These are phyloP conservation scores for Globodera rostochiensis DNA, from an alignment of 1,140 invertebrate genomes.

Conservation along the genomic window DNA sequence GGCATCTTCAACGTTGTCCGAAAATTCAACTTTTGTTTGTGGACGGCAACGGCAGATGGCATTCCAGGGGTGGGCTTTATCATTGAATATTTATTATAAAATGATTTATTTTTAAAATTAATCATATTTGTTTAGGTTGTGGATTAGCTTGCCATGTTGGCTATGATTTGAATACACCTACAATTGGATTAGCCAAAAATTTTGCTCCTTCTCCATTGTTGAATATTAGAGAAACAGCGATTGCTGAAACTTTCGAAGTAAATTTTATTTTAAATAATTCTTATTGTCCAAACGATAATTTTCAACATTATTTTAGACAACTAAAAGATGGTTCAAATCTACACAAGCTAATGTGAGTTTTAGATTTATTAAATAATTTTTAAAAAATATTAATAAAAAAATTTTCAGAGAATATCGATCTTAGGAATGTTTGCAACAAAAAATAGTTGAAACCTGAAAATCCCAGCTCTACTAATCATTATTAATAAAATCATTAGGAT, in stretches of 20 bases:
- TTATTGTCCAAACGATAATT: too few species aligned
- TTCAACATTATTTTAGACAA: too few species aligned
- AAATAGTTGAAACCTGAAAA: too few species aligned
- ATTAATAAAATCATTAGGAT: too few species aligned
- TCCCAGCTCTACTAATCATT: too few species aligned
- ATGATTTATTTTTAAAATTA: not conserved
- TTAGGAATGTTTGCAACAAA: too few species aligned
- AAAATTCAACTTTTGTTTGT: conserved; percentile 43
- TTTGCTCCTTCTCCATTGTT: conserved; percentile 35
- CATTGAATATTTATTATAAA: not conserved
- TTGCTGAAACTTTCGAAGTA: not conserved
- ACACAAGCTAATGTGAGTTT: not conserved
- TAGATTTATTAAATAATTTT: too few species aligned
- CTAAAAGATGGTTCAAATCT: not conserved
- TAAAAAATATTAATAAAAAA: too few species aligned
- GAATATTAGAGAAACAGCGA: conserved; percentile 7
- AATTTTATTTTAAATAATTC: conserved; percentile 14
- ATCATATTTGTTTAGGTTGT: conserved; percentile 27
- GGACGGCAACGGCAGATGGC: conserved; percentile 50
- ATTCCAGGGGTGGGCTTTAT: conserved; percentile 36
- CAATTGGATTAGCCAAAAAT: conserved; percentile 49
- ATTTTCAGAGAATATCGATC: too few species aligned
- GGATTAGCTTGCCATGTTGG: conserved; percentile 47
- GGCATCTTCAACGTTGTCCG: conserved; percentile 15
- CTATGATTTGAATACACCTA: conserved; percentile 16